Percentiles rank a stretch among this genome's conserved stretches.
Conservation (phyloP, 2,797 vertebrate genomes). For the Gymnothorax reevesii region DNA sequence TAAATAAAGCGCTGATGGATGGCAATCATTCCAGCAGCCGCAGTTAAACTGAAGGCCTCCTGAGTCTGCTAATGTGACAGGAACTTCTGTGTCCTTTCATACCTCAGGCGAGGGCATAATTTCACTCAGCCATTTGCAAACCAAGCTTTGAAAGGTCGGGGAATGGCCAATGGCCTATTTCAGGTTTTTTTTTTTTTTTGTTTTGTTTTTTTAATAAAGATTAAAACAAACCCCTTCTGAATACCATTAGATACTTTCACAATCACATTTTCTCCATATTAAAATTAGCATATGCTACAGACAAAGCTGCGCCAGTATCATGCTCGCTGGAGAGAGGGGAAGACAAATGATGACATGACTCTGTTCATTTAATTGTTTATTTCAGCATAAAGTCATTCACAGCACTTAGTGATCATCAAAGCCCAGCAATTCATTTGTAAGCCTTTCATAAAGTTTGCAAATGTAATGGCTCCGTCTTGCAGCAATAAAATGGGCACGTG, state of each 20-base stretch:
- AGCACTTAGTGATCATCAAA: neutral
- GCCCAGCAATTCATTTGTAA: neutral
- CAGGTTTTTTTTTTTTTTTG: neutral
- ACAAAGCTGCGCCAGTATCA: neutral
- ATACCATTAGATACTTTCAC: slow-evolving; percentile 12
- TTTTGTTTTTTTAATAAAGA: neutral
- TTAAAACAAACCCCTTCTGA: neutral
- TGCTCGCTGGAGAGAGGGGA: neutral
- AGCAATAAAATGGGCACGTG: neutral
- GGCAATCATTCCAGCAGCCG: neutral
- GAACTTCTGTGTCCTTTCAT: neutral
- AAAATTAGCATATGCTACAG: neutral
- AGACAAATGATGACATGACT: neutral
- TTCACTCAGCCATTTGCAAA: slow-evolving; percentile 12
- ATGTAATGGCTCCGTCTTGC: neutral
- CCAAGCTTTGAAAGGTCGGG: neutral
- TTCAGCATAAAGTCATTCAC: neutral
- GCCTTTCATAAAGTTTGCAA: neutral
- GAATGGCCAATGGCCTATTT: neutral
- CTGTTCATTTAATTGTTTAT: neutral
- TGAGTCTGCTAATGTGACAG: slow-evolving; percentile 6
- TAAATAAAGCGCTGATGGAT: slow-evolving; percentile 4
- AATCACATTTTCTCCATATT: neutral
- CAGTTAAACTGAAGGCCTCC: slow-evolving; percentile 14
- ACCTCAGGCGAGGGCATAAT: slow-evolving; percentile 2